Conservation (phyloP, 1,140 invertebrate genomes). For the Zaprionus ornatus region DNA sequence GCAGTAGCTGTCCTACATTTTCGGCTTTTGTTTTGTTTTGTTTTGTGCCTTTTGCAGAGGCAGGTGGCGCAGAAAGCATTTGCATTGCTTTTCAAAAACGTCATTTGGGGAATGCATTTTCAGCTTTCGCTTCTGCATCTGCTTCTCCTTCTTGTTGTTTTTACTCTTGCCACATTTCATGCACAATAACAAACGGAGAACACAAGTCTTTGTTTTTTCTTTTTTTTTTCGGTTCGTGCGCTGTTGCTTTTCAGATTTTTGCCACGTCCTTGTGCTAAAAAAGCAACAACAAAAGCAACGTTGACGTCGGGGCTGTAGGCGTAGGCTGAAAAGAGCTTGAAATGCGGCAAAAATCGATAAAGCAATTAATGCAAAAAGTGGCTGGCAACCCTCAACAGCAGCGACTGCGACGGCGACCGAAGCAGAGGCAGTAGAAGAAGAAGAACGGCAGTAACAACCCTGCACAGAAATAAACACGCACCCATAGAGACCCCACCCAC, state of each 20-base stretch:
- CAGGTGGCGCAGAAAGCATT: slow-evolving; percentile 58
- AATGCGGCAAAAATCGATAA: slow-evolving; percentile 72
- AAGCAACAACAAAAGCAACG: slow-evolving; percentile 60
- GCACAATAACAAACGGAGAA: slow-evolving; percentile 59
- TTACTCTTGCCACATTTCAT: slow-evolving; percentile 57
- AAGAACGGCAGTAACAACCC: slow-evolving; percentile 45
- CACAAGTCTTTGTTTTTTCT: slow-evolving; percentile 45
- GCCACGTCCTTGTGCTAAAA: slow-evolving; percentile 77
- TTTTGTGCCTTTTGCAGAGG: slow-evolving; percentile 53
- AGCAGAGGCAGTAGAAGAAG: slow-evolving; percentile 3
- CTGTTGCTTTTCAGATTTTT: slow-evolving; percentile 42
- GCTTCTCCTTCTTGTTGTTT: slow-evolving; percentile 1
- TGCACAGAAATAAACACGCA: slow-evolving; percentile 71
- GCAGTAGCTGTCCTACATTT: slow-evolving; percentile 62
- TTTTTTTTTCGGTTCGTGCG: slow-evolving; percentile 29
- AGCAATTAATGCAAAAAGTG: slow-evolving; percentile 79
- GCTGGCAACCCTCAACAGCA: slow-evolving; percentile 45
- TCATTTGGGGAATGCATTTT: slow-evolving; percentile 64
- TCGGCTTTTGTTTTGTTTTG: slow-evolving; percentile 49
- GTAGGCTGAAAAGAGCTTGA: slow-evolving; percentile 38
- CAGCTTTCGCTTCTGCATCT: slow-evolving; percentile 22
- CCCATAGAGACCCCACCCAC: slow-evolving; percentile 26
- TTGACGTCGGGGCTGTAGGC: neutral
- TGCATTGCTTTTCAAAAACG: slow-evolving; percentile 39
- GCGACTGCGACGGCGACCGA: neutral